Evolutionary conservation across 2,888 invertebrate species (phyloP), one percentile per base, ranked within the genome.

Genomic region (Trilocha varians): DNA sequence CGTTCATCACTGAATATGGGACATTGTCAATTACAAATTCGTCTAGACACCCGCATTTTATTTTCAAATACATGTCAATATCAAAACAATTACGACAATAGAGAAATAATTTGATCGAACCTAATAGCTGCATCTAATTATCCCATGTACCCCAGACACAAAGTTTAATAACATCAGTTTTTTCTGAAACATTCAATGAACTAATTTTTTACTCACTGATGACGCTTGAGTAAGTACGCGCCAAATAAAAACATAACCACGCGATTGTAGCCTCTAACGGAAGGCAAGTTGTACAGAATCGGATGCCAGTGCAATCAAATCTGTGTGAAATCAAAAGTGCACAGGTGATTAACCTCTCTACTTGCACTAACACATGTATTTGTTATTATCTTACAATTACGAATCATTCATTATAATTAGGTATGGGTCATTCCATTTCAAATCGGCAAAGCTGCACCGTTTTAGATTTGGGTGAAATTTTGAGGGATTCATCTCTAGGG

Each of bases 271-370:
- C 55, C 55, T 57, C 57, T 61, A 65, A 65, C 65, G 60, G 60
- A 53, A 55, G 57, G 53, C 50, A 57, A 60, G 59, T 66, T 60
- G 57, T 59, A 63, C 52, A 62, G 54, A 48, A 49, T 56, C 53
- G 49, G 54, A 47, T 54, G 49, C 56, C 48, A 53, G 46, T 60
- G 62, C 63, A 65, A 53, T 60, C 58, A 49, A 53, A 60, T 56
- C 55, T 57, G 62, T 60, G 60, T 51, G 71, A 72, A 74, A 74
- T 68, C 67, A 74, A 73, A 69, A 74, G 74, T 71, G 61, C 65
- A 64, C 64, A 62, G 57, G 56, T 66, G 63, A 61, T 50, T 60
- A 52, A 52, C 52, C 53, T 52, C 55, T 58, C 57, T 55, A 25
- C 25, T 32, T 40, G 25, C 8, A n/a, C n/a, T n/a, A n/a, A n/a